Conservation (phyloP, 2,888 invertebrate genomes). For the Sinelater perroti region DNA sequence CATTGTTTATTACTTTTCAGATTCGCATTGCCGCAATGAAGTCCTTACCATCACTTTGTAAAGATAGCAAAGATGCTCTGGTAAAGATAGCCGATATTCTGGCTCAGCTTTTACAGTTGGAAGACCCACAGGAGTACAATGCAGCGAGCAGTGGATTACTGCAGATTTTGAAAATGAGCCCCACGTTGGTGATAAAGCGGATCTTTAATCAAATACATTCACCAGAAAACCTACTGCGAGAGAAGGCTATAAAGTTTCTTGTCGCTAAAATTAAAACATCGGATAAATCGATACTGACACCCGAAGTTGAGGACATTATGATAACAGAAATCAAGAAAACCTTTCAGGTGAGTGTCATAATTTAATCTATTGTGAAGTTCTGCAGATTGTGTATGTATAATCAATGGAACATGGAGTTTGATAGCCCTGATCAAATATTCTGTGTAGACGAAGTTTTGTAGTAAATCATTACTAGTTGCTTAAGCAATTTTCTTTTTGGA, state of each 20-base stretch:
- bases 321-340: constrained; percentile 88
- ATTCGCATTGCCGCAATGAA: constrained; percentile 95
- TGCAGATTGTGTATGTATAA: too few species aligned
- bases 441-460: too few species aligned
- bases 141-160: constrained; percentile 85
- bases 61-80: constrained; percentile 83
- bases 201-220: constrained; percentile 68
- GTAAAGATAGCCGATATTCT: constrained; percentile 90
- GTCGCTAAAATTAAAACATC: constrained; percentile 82
- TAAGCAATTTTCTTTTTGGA: too few species aligned
- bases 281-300: constrained; percentile 79
- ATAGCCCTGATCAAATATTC: too few species aligned
- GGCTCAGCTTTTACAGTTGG: constrained; percentile 88
- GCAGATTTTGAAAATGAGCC: constrained; percentile 78
- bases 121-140: constrained; percentile 84
- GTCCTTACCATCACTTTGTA: constrained; percentile 86
- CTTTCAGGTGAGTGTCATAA: constrained; percentile 69
- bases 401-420: too few species aligned
- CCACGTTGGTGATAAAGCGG: constrained; percentile 69
- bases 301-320: constrained; percentile 86
- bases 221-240: constrained; percentile 80
- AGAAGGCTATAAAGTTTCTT: constrained; percentile 88
- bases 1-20: constrained; percentile 62
- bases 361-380: too few species aligned
- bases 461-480: too few species aligned